Evolutionary conservation across 2,888 invertebrate genomes (phyloP), one percentile per base, ranked within the genome.

Genomic region (Eupithecia subumbrata): DNA sequence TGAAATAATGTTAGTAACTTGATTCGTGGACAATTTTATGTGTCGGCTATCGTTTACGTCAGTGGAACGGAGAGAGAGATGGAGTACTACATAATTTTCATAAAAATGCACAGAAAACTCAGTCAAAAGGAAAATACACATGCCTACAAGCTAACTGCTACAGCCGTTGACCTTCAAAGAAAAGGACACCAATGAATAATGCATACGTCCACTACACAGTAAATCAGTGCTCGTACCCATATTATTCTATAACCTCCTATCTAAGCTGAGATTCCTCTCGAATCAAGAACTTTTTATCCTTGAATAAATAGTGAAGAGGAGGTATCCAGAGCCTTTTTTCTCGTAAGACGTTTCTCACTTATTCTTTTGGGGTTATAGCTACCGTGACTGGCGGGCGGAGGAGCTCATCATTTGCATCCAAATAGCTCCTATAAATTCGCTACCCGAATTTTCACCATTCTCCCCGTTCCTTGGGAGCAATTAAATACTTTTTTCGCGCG

Each of bases 381-480:
- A 88, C 87, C 89, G 89, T 88, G 90, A 87, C 87, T 88, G 87
- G 85, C 87, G 89, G 84, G 89, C 90, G 88, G 90, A 85, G 84
- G 88, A 91, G 92, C 92, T 93, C 93, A 92, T 93, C 93, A 94
- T 94, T 94, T 94, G 94, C 94, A 94, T 94, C 92, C 92, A 94
- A 94, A 94, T 93, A 92, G 93, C 93, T 93, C 89, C 92, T 92
- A 93, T 94, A 94, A 94, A 94, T 94, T 94, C 92, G 91, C 91
- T 90, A 91, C 92, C 91, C 93, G 91, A 94, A 93, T 94, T 93
- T 92, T 93, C 92, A 91, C 93, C 92, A 92, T 91, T 90, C 92
- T 88, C 89, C 86, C 83, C 87, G 90, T 88, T 92, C 90, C 93
- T 92, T 92, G 93, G 93, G 92, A 92, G 92, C 94, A 93, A 94